Evolutionary conservation across 2,113 vertebrate species (phyloP).

Genomic region (Brachyistius frenatus): DNA sequence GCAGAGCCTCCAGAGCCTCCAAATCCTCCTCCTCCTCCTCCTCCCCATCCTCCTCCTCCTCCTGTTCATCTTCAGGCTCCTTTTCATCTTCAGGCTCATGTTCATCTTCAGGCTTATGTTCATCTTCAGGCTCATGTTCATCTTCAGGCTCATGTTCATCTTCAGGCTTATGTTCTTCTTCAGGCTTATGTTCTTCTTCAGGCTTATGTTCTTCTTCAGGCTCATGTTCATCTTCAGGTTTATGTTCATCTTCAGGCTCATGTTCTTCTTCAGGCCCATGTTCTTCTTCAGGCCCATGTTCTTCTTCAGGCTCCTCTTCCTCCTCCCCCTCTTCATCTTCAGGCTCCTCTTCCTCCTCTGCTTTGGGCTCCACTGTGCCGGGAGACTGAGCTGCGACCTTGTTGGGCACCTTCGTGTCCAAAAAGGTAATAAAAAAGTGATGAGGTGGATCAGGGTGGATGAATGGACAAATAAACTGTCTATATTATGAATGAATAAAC

Average conservation of each 20-base stretch:
- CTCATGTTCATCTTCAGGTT: no score
- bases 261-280: background rate
- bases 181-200: constrained; percentile 2
- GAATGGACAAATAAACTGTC: background rate
- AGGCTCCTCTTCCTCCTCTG: background rate
- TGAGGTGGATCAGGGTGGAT: background rate
- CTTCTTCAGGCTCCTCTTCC: background rate
- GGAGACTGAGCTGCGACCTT: constrained; percentile 22
- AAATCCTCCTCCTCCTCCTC: no score
- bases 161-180: background rate
- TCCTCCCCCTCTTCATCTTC: constrained; percentile 12
- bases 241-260: constrained; percentile 8
- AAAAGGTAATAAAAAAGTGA: constrained; percentile 1
- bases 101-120: constrained; percentile 3
- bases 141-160: constrained; percentile 3
- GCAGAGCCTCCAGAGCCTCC: constrained; percentile 81
- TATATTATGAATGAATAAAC: background rate
- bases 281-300: background rate
- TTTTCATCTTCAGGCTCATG: background rate
- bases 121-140: background rate
- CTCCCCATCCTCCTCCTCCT: no score
- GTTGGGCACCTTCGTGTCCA: constrained; percentile 84
- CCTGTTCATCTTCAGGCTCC: constrained; percentile 11
- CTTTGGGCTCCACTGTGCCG: background rate
- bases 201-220: background rate